phyloP scores from a whole-genome alignment of 2,888 invertebrate genomes.

The Melinaea menophilus region DNA sequence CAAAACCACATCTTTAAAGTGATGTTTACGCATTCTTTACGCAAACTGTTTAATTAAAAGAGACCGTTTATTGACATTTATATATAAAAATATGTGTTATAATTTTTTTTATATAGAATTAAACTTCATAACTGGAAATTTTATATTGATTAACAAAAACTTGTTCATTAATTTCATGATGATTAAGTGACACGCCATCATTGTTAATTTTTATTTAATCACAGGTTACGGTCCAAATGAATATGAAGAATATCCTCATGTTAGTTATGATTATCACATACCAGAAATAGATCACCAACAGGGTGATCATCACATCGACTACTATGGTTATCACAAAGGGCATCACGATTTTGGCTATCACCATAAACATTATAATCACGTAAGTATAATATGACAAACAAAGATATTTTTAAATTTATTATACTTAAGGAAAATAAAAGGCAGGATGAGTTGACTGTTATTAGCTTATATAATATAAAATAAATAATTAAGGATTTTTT shows the following conservation, averaged over 20 bases:
- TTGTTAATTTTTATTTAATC: slow-evolving; percentile 15
- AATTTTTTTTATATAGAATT: too few relatives aligned
- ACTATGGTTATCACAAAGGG: slow-evolving; percentile 41
- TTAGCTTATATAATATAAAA: too few relatives aligned
- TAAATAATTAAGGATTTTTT: too few relatives aligned
- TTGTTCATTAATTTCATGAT: background rate
- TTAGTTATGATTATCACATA: slow-evolving; percentile 50
- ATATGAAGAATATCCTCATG: slow-evolving; percentile 57
- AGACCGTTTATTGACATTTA: too few relatives aligned
- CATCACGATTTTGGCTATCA: slow-evolving; percentile 43
- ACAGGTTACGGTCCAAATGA: slow-evolving; percentile 56
- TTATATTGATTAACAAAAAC: too few relatives aligned
- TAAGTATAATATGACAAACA: slow-evolving; percentile 38
- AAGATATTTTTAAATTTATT: too few relatives aligned
- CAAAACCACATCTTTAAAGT: too few relatives aligned
- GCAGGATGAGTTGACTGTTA: too few relatives aligned
- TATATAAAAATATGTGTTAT: too few relatives aligned
- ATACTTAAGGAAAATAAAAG: too few relatives aligned
- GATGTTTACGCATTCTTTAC: background rate
- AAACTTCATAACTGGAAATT: too few relatives aligned
- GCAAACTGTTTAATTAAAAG: too few relatives aligned
- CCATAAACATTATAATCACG: slow-evolving; percentile 58
- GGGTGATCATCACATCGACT: slow-evolving; percentile 34
- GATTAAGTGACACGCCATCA: background rate
- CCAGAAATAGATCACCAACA: slow-evolving; percentile 40